phyloP scores from a whole-genome alignment of 2,797 vertebrate genomes.

The Hydrophis major region DNA sequence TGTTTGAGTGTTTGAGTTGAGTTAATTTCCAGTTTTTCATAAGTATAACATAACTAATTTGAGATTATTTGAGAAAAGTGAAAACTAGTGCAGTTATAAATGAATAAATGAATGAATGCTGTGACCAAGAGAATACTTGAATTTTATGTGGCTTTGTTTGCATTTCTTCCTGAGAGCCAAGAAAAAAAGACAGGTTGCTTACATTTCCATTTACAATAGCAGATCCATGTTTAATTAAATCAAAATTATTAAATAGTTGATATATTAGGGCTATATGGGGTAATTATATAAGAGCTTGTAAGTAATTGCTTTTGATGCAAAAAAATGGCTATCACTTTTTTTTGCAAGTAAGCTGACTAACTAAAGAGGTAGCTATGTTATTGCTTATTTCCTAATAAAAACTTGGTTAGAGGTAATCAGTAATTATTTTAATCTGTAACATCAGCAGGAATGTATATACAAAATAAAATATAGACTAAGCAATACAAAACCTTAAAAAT shows the following conservation, averaged over 20 bases:
- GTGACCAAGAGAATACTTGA: not conserved
- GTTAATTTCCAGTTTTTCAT: not conserved
- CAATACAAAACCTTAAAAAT: conserved; percentile 57
- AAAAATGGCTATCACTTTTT: conserved; percentile 1
- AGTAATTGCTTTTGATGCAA: not conserved
- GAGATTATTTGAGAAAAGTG: not conserved
- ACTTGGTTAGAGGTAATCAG: conserved; percentile 44
- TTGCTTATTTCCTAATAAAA: conserved; percentile 29
- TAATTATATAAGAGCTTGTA: not conserved
- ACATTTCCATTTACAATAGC: not conserved
- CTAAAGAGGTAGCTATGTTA: conserved; percentile 26
- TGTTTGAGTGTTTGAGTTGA: not conserved
- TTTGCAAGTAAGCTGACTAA: conserved; percentile 31
- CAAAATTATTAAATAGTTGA: not conserved
- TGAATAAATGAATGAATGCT: not conserved
- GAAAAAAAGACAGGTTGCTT: not conserved
- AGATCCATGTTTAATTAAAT: not conserved
- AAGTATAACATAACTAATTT: not conserved
- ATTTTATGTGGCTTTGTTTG: not conserved
- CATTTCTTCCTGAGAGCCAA: not conserved
- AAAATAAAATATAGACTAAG: conserved; percentile 35
- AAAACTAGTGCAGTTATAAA: not conserved
- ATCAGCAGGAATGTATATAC: conserved; percentile 50
- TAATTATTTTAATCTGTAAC: conserved; percentile 49
- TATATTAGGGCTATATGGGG: not conserved